Conservation (phyloP, 2,888 invertebrate genomes). For the Pteria penguin region DNA sequence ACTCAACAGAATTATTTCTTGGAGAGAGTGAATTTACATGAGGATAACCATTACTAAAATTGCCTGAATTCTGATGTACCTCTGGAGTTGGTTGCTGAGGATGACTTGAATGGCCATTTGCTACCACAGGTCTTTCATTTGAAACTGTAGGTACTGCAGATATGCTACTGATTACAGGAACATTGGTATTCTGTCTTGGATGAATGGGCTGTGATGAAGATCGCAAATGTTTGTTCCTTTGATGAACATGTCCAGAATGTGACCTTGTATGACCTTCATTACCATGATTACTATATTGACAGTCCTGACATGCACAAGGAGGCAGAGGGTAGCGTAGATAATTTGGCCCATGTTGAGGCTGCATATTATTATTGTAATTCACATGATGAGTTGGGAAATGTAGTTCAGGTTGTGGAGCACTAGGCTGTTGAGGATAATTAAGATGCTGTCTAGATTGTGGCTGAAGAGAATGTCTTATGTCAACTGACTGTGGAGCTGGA, state of each 20-base stretch:
- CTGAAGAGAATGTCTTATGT: not conserved
- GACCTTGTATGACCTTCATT: not conserved
- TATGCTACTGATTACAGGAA: no score
- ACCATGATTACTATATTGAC: not conserved
- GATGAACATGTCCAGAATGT: not conserved
- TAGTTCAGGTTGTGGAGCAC: not conserved
- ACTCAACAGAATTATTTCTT: slow-evolving; percentile 3
- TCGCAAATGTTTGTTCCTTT: no score
- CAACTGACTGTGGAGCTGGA: not conserved
- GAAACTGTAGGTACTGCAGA: no score
- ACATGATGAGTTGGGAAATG: not conserved
- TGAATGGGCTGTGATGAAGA: no score
- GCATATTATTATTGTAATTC: not conserved
- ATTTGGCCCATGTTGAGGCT: not conserved
- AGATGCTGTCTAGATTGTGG: not conserved
- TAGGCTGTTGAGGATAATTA: not conserved
- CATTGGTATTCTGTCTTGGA: no score
- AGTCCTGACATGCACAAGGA: not conserved
- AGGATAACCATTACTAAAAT: no score
- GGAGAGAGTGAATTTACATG: not conserved
- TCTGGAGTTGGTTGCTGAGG: no score
- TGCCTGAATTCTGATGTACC: no score
- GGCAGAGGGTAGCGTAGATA: not conserved
- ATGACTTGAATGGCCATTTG: no score
- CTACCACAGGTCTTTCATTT: no score